These are phyloP conservation scores for Mylabris phalerata DNA, from an alignment of 1,140 invertebrate genomes.

Conservation along the genomic window DNA sequence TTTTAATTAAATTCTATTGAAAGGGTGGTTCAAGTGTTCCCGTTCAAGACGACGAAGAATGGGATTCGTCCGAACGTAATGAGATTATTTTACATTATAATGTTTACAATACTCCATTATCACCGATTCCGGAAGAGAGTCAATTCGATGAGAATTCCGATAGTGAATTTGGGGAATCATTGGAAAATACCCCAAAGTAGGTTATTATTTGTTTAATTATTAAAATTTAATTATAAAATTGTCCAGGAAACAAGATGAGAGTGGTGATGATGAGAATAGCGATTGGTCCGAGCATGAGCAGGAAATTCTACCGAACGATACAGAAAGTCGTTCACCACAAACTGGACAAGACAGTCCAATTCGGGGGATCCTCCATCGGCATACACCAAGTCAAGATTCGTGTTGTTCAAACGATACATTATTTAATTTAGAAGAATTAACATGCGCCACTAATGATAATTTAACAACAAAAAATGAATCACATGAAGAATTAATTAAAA, in stretches of 20 bases:
- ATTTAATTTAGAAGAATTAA: constrained; percentile 51
- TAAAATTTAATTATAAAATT: too few species aligned
- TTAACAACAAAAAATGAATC: background rate
- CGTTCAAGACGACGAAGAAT: constrained; percentile 34
- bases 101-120: constrained; percentile 50
- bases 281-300: constrained; percentile 30
- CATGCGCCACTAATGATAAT: constrained; percentile 15
- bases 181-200: constrained; percentile 21
- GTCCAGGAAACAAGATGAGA: constrained; percentile 3
- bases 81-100: constrained; percentile 48
- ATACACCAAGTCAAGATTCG: constrained; percentile 53
- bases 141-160: constrained; percentile 36
- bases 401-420: constrained; percentile 56
- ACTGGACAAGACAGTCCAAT: constrained; percentile 27
- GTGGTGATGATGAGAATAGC: constrained; percentile 26
- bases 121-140: constrained; percentile 58
- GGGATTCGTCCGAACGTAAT: constrained; percentile 35
- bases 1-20: background rate
- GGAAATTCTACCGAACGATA: constrained; percentile 12
- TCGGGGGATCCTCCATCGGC: constrained; percentile 37
- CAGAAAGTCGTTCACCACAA: constrained; percentile 24
- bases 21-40: constrained; percentile 29
- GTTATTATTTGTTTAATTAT: background rate
- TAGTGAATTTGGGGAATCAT: background rate
- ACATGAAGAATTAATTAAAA: background rate